Percentiles rank a stretch among this genome's conserved stretches.
Evolutionary conservation across 2,888 invertebrate genomes (phyloP).

Genomic region (Seladonia tumulorum): DNA sequence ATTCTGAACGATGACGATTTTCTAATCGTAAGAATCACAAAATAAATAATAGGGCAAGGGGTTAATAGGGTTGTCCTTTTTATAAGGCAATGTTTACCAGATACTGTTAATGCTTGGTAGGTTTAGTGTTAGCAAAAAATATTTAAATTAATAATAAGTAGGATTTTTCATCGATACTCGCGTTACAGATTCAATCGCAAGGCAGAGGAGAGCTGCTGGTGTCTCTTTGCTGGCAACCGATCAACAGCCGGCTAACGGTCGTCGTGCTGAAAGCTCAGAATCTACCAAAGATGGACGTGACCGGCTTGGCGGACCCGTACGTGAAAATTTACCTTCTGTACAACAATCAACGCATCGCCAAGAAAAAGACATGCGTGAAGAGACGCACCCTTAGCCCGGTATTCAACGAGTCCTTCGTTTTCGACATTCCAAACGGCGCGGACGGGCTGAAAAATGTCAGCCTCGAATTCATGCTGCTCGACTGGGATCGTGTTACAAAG

Average conservation of each 20-base stretch:
- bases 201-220: constrained; percentile 97
- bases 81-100: too few species aligned
- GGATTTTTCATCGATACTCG: too few species aligned
- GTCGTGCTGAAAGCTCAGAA: constrained; percentile 98
- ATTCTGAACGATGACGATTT: too few species aligned
- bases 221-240: constrained; percentile 99
- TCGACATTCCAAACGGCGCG: constrained; percentile 94
- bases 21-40: too few species aligned
- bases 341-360: constrained; percentile 98
- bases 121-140: too few species aligned
- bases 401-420: constrained; percentile 99
- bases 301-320: constrained; percentile 98
- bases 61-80: too few species aligned
- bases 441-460: constrained; percentile 93
- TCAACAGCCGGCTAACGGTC: constrained; percentile 97
- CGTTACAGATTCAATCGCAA: constrained; percentile 92
- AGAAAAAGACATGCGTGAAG: constrained; percentile 99
- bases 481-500: constrained; percentile 99
- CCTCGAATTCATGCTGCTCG: constrained; percentile 94
- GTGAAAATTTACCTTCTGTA: constrained; percentile 98
- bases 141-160: too few species aligned
- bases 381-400: constrained; percentile 98
- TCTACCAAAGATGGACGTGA: constrained; percentile 99
- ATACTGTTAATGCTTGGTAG: too few species aligned
- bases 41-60: too few species aligned